phyloP scores from a whole-genome alignment of 2,888 invertebrate genomes.

The Drosophila mettleri region DNA sequence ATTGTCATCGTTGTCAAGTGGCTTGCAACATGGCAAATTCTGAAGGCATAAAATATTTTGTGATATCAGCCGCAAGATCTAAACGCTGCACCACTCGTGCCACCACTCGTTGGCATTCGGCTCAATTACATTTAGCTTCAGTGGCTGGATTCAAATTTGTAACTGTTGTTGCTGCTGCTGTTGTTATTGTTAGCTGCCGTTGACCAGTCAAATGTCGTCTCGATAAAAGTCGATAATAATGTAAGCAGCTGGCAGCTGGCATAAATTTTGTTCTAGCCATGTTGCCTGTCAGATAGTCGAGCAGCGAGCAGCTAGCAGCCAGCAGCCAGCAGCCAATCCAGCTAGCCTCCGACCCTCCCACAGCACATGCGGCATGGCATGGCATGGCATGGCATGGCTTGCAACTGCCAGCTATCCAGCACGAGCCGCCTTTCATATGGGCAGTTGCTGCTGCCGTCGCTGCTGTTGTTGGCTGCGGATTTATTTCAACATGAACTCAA shows the following conservation, averaged over 20 bases:
- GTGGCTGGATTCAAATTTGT: slow-evolving; percentile 38
- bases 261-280: slow-evolving; percentile 67
- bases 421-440: slow-evolving; percentile 60
- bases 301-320: too few species aligned
- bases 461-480: slow-evolving; percentile 19
- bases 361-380: slow-evolving; percentile 2
- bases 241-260: slow-evolving; percentile 72
- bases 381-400: not conserved
- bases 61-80: slow-evolving; percentile 30
- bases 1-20: not conserved
- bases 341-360: slow-evolving; percentile 11
- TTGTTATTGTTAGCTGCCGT: slow-evolving; percentile 29
- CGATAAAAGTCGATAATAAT: slow-evolving; percentile 75
- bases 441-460: slow-evolving; percentile 12
- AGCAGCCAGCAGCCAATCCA: slow-evolving; percentile 22
- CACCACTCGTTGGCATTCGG: slow-evolving; percentile 23
- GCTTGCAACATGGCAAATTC: slow-evolving; percentile 23
- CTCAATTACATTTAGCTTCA: slow-evolving; percentile 41
- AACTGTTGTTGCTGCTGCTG: slow-evolving; percentile 9
- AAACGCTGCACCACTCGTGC: slow-evolving; percentile 31
- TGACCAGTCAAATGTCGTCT: slow-evolving; percentile 73
- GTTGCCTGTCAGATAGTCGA: slow-evolving; percentile 55
- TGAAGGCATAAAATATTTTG: slow-evolving; percentile 24
- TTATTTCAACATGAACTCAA: slow-evolving; percentile 54
- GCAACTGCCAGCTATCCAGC: slow-evolving; percentile 37